Evolutionary conservation across 1,140 invertebrate genomes (phyloP).

Genomic region (Papilio dardanus): DNA sequence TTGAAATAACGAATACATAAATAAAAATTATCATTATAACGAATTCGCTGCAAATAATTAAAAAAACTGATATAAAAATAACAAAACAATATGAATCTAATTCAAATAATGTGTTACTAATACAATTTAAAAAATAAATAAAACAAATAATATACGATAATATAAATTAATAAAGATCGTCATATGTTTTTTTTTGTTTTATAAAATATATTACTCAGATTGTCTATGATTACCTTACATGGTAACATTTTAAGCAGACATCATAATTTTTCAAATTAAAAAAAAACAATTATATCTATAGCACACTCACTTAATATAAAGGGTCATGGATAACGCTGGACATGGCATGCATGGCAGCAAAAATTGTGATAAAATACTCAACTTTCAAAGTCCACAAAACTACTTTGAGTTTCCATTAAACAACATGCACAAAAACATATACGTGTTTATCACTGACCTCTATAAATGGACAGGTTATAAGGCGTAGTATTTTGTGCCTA

Average conservation of each 20-base stretch:
- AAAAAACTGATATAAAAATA: slow-evolving; percentile 30
- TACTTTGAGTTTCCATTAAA: too few relatives aligned
- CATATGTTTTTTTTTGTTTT: slow-evolving; percentile 35
- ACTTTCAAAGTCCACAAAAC: neutral
- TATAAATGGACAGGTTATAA: too few relatives aligned
- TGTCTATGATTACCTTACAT: slow-evolving; percentile 33
- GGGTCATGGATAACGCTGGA: slow-evolving; percentile 11
- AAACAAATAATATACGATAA: neutral
- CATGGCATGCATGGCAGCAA: neutral
- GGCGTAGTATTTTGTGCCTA: too few relatives aligned
- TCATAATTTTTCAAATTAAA: slow-evolving; percentile 31
- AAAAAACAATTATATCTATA: slow-evolving; percentile 33
- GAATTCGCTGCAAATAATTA: slow-evolving; percentile 15
- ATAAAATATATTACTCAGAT: slow-evolving; percentile 11
- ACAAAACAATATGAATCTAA: slow-evolving; percentile 36
- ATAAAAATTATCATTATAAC: slow-evolving; percentile 23
- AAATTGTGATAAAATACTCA: slow-evolving; percentile 9
- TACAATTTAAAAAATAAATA: slow-evolving; percentile 1
- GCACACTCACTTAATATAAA: slow-evolving; percentile 2
- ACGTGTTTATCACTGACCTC: too few relatives aligned
- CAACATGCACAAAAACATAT: neutral
- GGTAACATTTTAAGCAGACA: slow-evolving; percentile 31
- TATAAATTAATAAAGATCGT: slow-evolving; percentile 4
- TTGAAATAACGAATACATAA: slow-evolving; percentile 19
- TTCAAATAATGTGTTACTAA: slow-evolving; percentile 20